Evolutionary conservation across 2,797 vertebrate genomes (phyloP).

Genomic region (Myiotriccus ornatus): DNA sequence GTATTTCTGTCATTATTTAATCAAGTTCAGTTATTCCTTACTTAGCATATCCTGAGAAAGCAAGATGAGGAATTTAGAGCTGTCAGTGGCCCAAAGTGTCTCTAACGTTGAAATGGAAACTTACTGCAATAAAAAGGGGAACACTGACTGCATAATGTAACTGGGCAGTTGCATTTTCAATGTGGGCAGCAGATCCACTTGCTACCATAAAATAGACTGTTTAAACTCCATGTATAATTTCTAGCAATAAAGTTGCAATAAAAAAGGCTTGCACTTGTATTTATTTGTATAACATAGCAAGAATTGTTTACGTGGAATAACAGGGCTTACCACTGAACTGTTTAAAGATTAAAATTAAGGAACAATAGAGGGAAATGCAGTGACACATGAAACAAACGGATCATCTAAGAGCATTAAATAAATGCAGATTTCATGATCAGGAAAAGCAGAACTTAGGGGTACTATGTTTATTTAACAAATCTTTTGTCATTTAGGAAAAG

Average conservation of each 20-base stretch:
- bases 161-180: background rate
- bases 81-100: background rate
- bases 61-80: background rate
- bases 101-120: background rate
- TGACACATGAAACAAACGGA: background rate
- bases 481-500: background rate
- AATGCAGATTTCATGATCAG: background rate
- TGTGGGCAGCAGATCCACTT: background rate
- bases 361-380: background rate
- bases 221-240: too few relatives aligned
- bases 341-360: background rate
- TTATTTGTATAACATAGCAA: background rate
- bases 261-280: slow-evolving; percentile 2
- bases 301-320: background rate
- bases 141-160: background rate
- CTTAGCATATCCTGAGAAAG: background rate
- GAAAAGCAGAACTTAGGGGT: background rate
- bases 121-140: background rate
- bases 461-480: background rate
- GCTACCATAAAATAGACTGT: slow-evolving; percentile 29
- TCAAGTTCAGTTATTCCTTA: slow-evolving; percentile 4
- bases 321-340: background rate
- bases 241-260: slow-evolving; percentile 39
- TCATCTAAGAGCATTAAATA: background rate
- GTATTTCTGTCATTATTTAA: background rate